Percentiles rank a stretch among this genome's conserved stretches.
Conservation (phyloP, 2,113 vertebrate genomes). For the Actinemys pallida region DNA sequence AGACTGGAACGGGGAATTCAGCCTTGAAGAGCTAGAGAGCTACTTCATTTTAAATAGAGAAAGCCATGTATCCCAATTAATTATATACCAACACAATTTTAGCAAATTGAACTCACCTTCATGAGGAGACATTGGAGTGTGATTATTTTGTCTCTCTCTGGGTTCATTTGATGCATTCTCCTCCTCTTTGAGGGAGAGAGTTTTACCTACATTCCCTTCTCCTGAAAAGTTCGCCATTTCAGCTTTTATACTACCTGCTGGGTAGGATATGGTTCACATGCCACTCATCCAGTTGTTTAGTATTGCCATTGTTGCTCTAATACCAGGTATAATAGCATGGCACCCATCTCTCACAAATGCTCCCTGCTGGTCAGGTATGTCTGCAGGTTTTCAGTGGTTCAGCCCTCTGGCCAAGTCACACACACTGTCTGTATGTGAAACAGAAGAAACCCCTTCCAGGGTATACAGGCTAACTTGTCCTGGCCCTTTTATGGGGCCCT, state of each 20-base stretch:
- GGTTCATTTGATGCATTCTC: constrained; percentile 18
- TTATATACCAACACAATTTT: neutral
- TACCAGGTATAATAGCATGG: neutral
- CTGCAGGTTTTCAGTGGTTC: no score
- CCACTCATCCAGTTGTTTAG: constrained; percentile 20
- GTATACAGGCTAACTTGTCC: no score
- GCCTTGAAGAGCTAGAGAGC: neutral
- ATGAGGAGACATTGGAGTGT: constrained; percentile 16
- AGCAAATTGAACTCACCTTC: constrained; percentile 23
- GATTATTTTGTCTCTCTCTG: constrained; percentile 14
- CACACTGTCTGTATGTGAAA: no score
- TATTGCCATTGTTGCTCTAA: neutral
- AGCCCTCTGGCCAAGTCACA: no score
- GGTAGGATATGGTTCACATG: neutral
- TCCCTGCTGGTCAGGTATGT: no score
- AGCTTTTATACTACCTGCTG: constrained; percentile 18
- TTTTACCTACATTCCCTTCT: constrained; percentile 44
- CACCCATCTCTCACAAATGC: no score
- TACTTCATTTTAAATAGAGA: constrained; percentile 1
- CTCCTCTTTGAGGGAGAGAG: constrained; percentile 53
- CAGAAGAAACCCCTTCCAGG: no score
- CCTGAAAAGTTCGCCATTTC: constrained; percentile 9
- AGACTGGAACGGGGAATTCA: neutral
- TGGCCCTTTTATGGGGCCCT: no score
- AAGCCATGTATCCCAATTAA: neutral